A percentile compares a stretch with the other conserved stretches of the same genome.
These are phyloP conservation scores for Theodoxus fluviatilis DNA, from an alignment of 2,888 invertebrate genomes.

Conservation along the genomic window DNA sequence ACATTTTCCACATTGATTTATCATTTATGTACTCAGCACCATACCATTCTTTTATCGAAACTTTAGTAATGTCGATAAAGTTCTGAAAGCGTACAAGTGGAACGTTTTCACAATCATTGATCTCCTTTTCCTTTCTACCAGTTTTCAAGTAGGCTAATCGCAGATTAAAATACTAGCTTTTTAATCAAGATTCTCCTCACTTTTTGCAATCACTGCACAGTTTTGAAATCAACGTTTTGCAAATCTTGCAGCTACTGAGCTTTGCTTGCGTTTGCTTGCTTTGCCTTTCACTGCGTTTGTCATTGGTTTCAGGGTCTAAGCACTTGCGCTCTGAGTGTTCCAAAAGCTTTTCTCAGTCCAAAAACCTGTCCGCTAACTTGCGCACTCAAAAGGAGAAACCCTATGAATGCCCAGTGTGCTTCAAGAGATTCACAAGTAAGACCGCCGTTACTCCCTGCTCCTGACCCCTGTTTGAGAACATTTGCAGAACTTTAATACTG, in stretches of 20 bases:
- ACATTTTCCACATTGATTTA: too few species aligned
- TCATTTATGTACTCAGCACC: too few species aligned
- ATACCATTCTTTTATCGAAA: too few species aligned
- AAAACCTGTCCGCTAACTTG: conserved; percentile 64
- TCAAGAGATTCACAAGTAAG: conserved; percentile 55
- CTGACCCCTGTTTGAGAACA: not conserved
- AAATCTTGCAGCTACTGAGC: not conserved
- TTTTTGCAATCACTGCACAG: conserved; percentile 2
- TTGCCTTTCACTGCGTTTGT: not conserved
- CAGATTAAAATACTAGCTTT: too few species aligned
- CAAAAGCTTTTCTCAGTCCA: conserved; percentile 63
- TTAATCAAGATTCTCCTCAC: not conserved
- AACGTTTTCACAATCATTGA: too few species aligned
- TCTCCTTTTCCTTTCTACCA: too few species aligned
- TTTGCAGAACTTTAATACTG: not conserved
- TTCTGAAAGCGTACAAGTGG: too few species aligned
- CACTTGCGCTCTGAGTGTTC: conserved; percentile 66
- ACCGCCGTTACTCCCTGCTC: conserved; percentile 6
- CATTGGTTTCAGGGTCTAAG: not conserved
- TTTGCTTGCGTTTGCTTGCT: not conserved
- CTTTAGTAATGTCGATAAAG: too few species aligned
- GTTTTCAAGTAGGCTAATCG: too few species aligned
- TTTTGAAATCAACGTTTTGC: not conserved
- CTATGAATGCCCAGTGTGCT: conserved; percentile 66
- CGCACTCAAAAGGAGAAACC: conserved; percentile 66